Base-by-base conservation (phyloP, 2,797 vertebrate genomes). In the Caiman crocodilus region DNA sequence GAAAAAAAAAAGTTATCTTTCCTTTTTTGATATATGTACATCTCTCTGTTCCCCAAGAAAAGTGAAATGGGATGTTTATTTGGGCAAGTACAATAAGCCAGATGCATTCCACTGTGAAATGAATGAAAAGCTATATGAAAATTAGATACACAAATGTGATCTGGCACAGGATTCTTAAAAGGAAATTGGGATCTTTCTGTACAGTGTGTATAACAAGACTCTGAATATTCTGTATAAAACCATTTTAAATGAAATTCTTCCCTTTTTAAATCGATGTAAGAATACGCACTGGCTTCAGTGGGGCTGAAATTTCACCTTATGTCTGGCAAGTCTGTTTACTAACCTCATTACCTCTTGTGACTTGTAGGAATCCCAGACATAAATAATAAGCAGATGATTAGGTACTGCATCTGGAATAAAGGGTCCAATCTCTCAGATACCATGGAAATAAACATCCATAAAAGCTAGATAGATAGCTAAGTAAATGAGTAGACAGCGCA, bases 101-200 rank as follows among this genome's bases (percentile, higher is more conserved):
- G 74, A 82, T 81, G 84, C 83, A 65, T 76, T 88, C 88, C 82
- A 5, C 59, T 32, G 89, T 63, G 88, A 95, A 94, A 94, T 71
- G 79, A 94, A 95, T 92, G 81, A 91, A 90, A 84, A 90, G 82
- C 42, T 2, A 65, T 61, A 82, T 94, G 76, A 79, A 96, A 95
- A 89, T 95, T 74, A 88, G 87, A 77, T 87, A 55, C 87, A 88
- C 71, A 76, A 63, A 87, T 93, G 83, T 81, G 75, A 80, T 42
- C 23, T 58, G 79, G 85, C 85, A 81, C 61, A 57, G 64, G 58
- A 59, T 13, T 88, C 73, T 75, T 61, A 32, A 9, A 63, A 71
- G 76, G 77, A 56, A 83, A 67, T 73, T 2, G 57, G 30, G 84
- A 10, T 0, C 50, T 61, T 42, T 88, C 50, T 81, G 50, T 26